phyloP scores from a whole-genome alignment of 2,888 invertebrate species.

The Morpho deidamia region DNA sequence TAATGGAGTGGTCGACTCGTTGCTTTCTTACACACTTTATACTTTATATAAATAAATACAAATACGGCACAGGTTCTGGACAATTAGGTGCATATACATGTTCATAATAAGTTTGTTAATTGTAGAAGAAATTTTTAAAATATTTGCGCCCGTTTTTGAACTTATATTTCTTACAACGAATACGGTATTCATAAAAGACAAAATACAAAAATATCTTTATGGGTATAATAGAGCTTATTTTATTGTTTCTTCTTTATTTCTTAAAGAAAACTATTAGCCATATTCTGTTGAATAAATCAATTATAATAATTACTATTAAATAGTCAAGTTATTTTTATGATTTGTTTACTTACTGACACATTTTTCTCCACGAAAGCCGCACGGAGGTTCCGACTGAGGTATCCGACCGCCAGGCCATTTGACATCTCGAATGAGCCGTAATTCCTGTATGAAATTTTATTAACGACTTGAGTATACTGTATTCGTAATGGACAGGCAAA shows the following conservation, averaged over 20 bases:
- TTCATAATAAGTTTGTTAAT: not conserved
- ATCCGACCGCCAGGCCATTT: conserved; percentile 87
- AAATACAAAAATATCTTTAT: too few species aligned
- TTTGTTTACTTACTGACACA: conserved; percentile 87
- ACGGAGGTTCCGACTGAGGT: conserved; percentile 90
- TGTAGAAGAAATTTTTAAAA: not conserved
- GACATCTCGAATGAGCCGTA: conserved; percentile 84
- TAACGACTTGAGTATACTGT: too few species aligned
- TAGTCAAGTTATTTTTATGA: not conserved
- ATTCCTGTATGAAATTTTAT: conserved; percentile 75
- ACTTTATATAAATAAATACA: not conserved
- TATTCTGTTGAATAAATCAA: too few species aligned
- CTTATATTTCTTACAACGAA: too few species aligned
- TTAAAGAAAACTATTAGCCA: too few species aligned
- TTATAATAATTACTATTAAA: too few species aligned
- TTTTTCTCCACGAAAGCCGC: conserved; percentile 94
- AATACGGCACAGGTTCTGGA: not conserved
- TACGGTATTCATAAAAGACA: too few species aligned
- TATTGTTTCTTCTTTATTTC: too few species aligned
- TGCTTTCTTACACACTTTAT: conserved; percentile 34
- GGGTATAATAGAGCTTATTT: too few species aligned
- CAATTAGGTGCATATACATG: too few species aligned
- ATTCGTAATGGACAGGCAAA: too few species aligned
- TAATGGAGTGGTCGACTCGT: conserved; percentile 35
- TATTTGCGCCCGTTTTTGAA: too few species aligned